These are phyloP conservation scores for Gonioctena quinquepunctata DNA, from an alignment of 1,140 invertebrate species.

Conservation along the genomic window DNA sequence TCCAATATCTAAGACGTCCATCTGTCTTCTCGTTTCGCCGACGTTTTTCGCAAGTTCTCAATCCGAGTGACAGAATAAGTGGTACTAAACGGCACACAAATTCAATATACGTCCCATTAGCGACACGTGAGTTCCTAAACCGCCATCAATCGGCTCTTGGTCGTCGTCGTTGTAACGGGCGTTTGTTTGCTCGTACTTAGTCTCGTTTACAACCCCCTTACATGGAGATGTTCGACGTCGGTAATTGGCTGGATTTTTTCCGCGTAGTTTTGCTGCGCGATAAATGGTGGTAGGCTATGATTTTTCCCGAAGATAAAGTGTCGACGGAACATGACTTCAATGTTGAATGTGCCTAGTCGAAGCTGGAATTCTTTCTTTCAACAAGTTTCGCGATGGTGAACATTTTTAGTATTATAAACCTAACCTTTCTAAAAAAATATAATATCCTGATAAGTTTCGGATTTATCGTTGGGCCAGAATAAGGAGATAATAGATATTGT, in stretches of 20 bases:
- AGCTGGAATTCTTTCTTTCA: too few relatives aligned
- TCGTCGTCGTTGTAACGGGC: conserved; percentile 27
- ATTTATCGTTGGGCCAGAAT: too few relatives aligned
- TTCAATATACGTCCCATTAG: conserved; percentile 46
- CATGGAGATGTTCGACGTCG: conserved; percentile 23
- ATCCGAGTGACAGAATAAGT: conserved; percentile 36
- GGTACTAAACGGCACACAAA: conserved; percentile 40
- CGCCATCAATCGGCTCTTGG: conserved; percentile 36
- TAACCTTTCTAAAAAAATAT: too few relatives aligned
- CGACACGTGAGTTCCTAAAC: conserved; percentile 37
- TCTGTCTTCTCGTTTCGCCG: background rate
- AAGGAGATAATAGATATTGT: too few relatives aligned
- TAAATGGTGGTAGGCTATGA: background rate
- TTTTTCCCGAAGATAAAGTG: background rate
- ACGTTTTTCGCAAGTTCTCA: conserved; percentile 26
- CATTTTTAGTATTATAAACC: too few relatives aligned
- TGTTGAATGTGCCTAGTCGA: background rate
- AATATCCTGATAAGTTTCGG: too few relatives aligned
- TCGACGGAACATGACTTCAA: background rate
- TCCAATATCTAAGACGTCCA: background rate
- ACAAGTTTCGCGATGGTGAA: too few relatives aligned
- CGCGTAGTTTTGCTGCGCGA: background rate
- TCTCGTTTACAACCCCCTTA: conserved; percentile 28
- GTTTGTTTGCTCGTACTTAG: conserved; percentile 24
- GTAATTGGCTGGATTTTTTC: conserved; percentile 22